Evolutionary conservation across 2,113 vertebrate genomes (phyloP).

Genomic region (Leiothrix lutea): DNA sequence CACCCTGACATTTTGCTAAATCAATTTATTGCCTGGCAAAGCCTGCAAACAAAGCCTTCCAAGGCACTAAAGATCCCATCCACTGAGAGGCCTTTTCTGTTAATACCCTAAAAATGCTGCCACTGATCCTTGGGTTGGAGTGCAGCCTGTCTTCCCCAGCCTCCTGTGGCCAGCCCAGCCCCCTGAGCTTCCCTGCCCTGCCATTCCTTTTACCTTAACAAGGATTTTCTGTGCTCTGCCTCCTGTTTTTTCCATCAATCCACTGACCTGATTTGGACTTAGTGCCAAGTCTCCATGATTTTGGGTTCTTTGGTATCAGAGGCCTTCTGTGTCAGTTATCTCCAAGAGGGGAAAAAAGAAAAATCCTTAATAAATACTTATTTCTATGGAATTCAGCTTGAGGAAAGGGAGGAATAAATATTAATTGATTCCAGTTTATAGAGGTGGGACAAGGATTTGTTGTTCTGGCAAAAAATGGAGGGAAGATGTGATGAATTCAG

Average conservation of each 20-base stretch:
- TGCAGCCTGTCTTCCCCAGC: background rate
- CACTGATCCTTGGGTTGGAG: background rate
- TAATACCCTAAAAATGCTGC: background rate
- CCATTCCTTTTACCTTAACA: background rate
- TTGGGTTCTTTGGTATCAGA: background rate
- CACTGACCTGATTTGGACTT: background rate
- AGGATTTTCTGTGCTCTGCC: background rate
- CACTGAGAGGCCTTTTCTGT: background rate
- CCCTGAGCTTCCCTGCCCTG: background rate
- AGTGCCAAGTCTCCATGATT: background rate
- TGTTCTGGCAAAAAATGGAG: background rate
- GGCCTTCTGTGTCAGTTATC: background rate
- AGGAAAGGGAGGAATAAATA: background rate
- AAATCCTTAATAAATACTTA: background rate
- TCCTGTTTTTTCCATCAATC: background rate
- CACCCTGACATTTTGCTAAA: conserved; percentile 12
- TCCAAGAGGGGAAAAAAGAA: background rate
- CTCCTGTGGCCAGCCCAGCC: background rate
- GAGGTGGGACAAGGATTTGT: background rate
- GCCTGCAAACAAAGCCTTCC: background rate
- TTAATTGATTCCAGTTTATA: background rate
- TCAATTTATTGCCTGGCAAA: background rate
- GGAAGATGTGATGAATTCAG: background rate
- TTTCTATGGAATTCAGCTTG: background rate
- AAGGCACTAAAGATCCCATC: background rate